Evolutionary conservation across 2,797 vertebrate genomes (phyloP).

Genomic region (Gallinago stenura): DNA sequence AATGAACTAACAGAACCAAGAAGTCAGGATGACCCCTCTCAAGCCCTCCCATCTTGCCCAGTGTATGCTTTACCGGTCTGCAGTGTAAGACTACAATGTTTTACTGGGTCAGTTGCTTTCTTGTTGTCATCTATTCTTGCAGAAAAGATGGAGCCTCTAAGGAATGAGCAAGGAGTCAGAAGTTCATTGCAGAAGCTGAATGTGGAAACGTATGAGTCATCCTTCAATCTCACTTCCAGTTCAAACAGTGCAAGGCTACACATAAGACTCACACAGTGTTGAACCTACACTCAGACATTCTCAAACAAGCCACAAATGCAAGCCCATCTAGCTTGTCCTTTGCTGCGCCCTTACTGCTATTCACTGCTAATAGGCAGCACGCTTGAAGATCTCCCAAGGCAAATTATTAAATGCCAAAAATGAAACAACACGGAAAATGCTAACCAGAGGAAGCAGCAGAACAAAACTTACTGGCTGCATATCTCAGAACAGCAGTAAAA

Average conservation of each 20-base stretch:
- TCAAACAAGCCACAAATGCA: not conserved
- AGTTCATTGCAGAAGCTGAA: not conserved
- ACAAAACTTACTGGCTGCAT: not conserved
- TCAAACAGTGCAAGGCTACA: not conserved
- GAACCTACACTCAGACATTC: not conserved
- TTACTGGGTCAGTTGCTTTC: not conserved
- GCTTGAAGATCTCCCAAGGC: not conserved
- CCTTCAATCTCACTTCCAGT: not conserved
- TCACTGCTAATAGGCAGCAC: not conserved
- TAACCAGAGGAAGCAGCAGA: not conserved
- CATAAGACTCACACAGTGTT: not conserved
- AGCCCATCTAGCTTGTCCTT: not conserved
- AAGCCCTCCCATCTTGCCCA: not conserved
- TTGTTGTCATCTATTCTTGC: not conserved
- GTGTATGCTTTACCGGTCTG: not conserved
- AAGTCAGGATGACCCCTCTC: not conserved
- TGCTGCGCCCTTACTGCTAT: not conserved
- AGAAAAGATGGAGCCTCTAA: not conserved
- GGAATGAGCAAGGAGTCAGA: not conserved
- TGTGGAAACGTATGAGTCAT: conserved; percentile 24
- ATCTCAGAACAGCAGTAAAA: not conserved
- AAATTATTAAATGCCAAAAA: not conserved
- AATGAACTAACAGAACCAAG: not conserved
- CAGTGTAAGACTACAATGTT: not conserved
- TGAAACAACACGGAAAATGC: not conserved